Percentiles rank a stretch among this genome's conserved stretches.
Evolutionary conservation across 2,113 vertebrate genomes (phyloP).

Genomic region (Poecilia latipinna): DNA sequence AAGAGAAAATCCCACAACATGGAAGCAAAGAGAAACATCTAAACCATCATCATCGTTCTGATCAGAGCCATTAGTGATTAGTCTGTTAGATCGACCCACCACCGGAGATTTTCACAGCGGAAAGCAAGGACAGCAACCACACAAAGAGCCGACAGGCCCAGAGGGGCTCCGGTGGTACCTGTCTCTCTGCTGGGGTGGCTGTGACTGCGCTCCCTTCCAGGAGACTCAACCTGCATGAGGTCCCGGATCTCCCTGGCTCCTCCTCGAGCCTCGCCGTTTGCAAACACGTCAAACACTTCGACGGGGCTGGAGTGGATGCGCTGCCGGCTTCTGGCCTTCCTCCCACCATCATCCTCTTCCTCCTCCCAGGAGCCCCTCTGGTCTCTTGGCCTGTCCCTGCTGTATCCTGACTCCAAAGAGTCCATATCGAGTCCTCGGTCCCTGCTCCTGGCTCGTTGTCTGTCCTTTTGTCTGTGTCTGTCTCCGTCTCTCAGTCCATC

Average conservation of each 20-base stretch:
- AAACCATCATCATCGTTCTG: neutral
- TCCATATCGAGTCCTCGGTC: slow-evolving; percentile 57
- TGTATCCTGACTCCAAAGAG: slow-evolving; percentile 1
- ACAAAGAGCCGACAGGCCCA: slow-evolving; percentile 39
- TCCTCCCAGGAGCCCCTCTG: slow-evolving; percentile 45
- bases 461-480: slow-evolving; percentile 33
- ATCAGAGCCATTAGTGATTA: neutral
- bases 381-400: neutral
- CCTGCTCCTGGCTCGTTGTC: slow-evolving; percentile 56
- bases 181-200: slow-evolving; percentile 61
- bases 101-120: slow-evolving; percentile 51
- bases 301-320: slow-evolving; percentile 52
- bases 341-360: slow-evolving; percentile 36
- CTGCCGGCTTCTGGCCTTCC: slow-evolving; percentile 40
- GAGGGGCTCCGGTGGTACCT: slow-evolving; percentile 83
- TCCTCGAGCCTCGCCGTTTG: slow-evolving; percentile 37
- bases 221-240: slow-evolving; percentile 38
- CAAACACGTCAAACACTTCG: slow-evolving; percentile 68
- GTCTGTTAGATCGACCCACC: slow-evolving; percentile 44
- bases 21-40: neutral
- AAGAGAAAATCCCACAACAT: slow-evolving; percentile 23
- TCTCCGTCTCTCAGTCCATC: slow-evolving; percentile 49
- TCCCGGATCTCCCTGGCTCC: slow-evolving; percentile 37
- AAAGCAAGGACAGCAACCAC: slow-evolving; percentile 52
- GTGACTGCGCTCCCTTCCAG: slow-evolving; percentile 44